Evolutionary conservation across 2,113 vertebrate genomes (phyloP).

Genomic region (Pogonocichla stellata): DNA sequence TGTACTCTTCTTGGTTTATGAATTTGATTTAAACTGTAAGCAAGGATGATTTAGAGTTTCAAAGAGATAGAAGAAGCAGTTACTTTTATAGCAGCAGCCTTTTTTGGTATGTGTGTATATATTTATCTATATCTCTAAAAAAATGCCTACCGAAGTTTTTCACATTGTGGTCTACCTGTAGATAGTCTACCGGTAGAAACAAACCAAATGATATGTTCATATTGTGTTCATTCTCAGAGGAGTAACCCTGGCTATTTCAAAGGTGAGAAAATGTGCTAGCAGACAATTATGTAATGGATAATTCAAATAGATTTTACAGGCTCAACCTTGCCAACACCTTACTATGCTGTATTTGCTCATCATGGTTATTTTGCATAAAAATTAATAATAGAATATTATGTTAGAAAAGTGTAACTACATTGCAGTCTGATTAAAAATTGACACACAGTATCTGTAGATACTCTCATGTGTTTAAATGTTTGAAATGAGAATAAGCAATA

Average conservation of each 20-base stretch:
- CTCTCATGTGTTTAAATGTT: neutral
- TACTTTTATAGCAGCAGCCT: neutral
- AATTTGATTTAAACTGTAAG: neutral
- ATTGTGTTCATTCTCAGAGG: neutral
- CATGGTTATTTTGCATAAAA: neutral
- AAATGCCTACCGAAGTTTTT: neutral
- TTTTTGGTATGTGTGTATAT: neutral
- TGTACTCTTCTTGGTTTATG: neutral
- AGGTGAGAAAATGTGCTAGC: neutral
- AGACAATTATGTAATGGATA: neutral
- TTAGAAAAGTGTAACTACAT: neutral
- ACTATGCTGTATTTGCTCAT: neutral
- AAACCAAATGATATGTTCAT: neutral
- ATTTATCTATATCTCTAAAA: neutral
- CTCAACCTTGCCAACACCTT: neutral
- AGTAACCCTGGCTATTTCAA: neutral
- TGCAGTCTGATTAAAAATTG: neutral
- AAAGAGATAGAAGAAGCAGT: neutral
- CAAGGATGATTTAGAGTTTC: neutral
- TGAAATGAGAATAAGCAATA: neutral
- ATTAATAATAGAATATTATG: neutral
- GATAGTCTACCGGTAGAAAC: neutral
- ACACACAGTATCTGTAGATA: accelerated
- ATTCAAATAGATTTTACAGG: neutral
- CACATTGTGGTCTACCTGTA: neutral